These are phyloP conservation scores for Ridgeia piscesae DNA, from an alignment of 1,140 invertebrate genomes.

Conservation along the genomic window DNA sequence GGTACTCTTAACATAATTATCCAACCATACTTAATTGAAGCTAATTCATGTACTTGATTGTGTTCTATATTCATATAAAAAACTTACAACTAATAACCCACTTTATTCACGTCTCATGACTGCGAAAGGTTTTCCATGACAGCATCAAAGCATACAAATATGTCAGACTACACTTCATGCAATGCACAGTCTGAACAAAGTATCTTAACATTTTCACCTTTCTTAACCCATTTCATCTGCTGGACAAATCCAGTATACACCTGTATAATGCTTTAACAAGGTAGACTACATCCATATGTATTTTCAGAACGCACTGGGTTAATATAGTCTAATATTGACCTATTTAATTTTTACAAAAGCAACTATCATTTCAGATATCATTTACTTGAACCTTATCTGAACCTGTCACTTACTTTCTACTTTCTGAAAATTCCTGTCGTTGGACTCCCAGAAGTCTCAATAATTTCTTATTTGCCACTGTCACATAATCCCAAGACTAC, in stretches of 20 bases:
- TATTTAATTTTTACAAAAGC: neutral
- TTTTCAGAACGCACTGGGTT: too few species aligned
- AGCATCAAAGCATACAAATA: neutral
- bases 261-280: neutral
- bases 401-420: neutral
- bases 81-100: neutral
- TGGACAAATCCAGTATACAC: neutral
- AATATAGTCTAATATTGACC: neutral
- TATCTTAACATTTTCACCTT: neutral
- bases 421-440: neutral
- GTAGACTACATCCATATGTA: too few species aligned
- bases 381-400: neutral
- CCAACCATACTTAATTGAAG: neutral
- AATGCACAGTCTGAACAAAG: neutral
- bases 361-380: neutral
- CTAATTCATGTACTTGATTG: neutral
- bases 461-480: neutral
- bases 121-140: neutral
- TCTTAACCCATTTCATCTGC: neutral
- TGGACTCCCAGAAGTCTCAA: neutral
- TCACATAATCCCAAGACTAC: neutral
- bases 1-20: neutral
- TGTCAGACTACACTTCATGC: neutral
- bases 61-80: neutral
- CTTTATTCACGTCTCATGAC: neutral